A percentile compares a stretch with the other conserved stretches of the same genome.
These are phyloP conservation scores for Peromyscus melanophrys DNA, from an alignment of 2,797 vertebrate species.

Conservation along the genomic window DNA sequence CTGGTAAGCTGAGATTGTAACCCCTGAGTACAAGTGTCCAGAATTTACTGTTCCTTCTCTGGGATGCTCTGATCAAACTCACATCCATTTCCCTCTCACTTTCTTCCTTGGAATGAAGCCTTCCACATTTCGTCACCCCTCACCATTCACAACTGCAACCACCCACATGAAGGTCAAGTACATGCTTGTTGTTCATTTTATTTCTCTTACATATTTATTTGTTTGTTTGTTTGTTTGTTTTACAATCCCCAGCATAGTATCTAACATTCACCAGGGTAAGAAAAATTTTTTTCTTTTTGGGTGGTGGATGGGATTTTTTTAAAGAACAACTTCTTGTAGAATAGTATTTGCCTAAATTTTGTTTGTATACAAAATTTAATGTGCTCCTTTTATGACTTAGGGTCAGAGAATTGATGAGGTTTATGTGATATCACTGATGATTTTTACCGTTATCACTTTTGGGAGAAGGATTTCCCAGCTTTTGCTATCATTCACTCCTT, in stretches of 20 bases:
- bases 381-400: not conserved
- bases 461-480: not conserved
- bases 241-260: not conserved
- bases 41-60: not conserved
- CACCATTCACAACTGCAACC: not conserved
- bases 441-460: not conserved
- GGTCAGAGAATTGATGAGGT: not conserved
- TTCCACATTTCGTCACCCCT: not conserved
- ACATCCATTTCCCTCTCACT: not conserved
- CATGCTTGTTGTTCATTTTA: not conserved
- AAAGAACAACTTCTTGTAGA: not conserved
- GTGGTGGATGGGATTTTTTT: not conserved
- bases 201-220: not conserved
- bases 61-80: not conserved
- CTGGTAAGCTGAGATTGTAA: not conserved
- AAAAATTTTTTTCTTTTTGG: not conserved
- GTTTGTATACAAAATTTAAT: not conserved
- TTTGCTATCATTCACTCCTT: not conserved
- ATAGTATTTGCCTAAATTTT: not conserved
- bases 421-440: not conserved
- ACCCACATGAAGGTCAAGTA: accelerated
- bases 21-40: not conserved
- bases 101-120: not conserved
- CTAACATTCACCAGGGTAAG: not conserved
- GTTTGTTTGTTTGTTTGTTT: not conserved